Evolutionary conservation across 2,797 vertebrate species (phyloP).

Genomic region (Sebastes flavidus): DNA sequence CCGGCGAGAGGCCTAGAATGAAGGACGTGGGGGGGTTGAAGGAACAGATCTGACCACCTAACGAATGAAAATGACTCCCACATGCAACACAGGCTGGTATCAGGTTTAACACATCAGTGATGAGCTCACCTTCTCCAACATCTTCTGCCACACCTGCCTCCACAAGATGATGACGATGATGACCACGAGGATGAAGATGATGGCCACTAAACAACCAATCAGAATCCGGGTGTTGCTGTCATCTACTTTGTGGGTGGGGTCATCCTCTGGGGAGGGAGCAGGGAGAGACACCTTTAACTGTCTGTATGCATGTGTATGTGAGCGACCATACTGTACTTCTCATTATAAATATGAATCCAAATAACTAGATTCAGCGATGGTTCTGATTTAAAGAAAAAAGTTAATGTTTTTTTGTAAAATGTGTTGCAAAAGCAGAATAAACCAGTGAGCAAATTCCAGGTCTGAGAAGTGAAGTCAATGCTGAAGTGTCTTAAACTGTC

Average conservation of each 20-base stretch:
- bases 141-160: conserved; percentile 99
- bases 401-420: background rate
- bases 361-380: background rate
- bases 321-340: background rate
- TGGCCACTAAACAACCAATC: conserved; percentile 96
- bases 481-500: too few species aligned
- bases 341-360: background rate
- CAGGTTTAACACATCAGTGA: background rate
- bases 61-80: background rate
- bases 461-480: too few species aligned
- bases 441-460: too few species aligned
- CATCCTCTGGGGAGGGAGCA: conserved; percentile 75
- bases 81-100: background rate
- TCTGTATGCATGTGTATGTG: background rate
- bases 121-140: conserved; percentile 94
- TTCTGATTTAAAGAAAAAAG: background rate
- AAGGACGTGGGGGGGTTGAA: conserved; percentile 63
- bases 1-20: conserved; percentile 90
- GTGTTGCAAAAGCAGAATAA: background rate
- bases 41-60: conserved; percentile 49
- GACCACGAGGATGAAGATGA: conserved; percentile 96
- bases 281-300: conserved; percentile 22
- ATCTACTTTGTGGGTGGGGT: conserved; percentile 95
- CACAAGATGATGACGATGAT: conserved; percentile 98
- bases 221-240: conserved; percentile 97